Evolutionary conservation across 2,888 invertebrate species (phyloP).

Genomic region (Diploptera punctata): DNA sequence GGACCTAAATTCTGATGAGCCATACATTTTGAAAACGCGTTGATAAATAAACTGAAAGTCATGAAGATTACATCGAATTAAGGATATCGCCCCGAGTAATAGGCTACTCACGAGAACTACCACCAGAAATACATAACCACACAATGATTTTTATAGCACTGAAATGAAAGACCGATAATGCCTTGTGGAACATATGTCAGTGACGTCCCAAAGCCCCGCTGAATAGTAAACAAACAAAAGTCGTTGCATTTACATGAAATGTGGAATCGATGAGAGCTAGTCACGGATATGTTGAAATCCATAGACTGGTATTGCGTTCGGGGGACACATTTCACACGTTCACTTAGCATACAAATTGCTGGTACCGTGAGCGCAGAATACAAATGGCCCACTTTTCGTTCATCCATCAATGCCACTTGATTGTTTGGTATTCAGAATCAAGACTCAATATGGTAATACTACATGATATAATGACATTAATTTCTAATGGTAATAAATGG

Average conservation of each 20-base stretch:
- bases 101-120: no score
- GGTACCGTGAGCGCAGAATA: no score
- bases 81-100: no score
- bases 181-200: background rate
- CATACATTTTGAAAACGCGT: no score
- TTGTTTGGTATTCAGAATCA: background rate
- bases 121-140: no score
- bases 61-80: no score
- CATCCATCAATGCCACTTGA: background rate
- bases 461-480: conserved; percentile 22
- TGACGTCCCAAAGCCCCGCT: background rate
- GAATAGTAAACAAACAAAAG: background rate
- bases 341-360: background rate
- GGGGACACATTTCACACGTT: background rate
- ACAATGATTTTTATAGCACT: no score
- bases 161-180: no score
- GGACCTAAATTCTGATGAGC: no score
- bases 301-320: background rate
- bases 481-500: background rate
- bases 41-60: no score
- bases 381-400: conserved; percentile 4
- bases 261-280: background rate
- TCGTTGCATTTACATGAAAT: background rate
- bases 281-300: no score
- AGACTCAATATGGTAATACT: background rate